Evolutionary conservation across 1,140 invertebrate species (phyloP), one percentile per base, ranked within the genome.

Genomic region (Luehdorfia chinensis): DNA sequence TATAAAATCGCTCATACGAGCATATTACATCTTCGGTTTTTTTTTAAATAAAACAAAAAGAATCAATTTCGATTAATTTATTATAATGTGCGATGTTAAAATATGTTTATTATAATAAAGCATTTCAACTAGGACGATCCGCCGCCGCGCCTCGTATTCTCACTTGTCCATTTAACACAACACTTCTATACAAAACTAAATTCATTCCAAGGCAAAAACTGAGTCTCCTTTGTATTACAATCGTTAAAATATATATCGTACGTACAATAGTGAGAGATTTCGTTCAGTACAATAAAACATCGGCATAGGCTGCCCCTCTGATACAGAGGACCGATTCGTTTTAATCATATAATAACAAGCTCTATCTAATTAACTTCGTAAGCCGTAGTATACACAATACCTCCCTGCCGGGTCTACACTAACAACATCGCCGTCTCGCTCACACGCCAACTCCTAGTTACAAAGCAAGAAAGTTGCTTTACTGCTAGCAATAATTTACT

Each of bases 1-100:
- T n/a, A n/a, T n/a, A n/a, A n/a, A n/a, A n/a, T n/a, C n/a, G n/a
- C n/a, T n/a, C n/a, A n/a, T n/a, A n/a, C n/a, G n/a, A n/a, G n/a
- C n/a, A n/a, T n/a, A n/a, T n/a, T n/a, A n/a, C n/a, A n/a, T n/a
- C n/a, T n/a, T n/a, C n/a, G n/a, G n/a, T n/a, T n/a, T n/a, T n/a
- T n/a, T n/a, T n/a, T 14, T 1, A 61, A 73, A 75, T 66, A 68
- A 76, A 70, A 71, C 47, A 60, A 58, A 8, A 12, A 15, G 37
- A 12, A 45, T 56, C 65, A 78, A 74, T 83, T 86, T 79, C 68
- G 77, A 84, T 86, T 84, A 84, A 86, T 86, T 86, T 86, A 86
- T 86, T 84, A 83, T 80, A 78, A 79, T 86, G 83, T 86, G 83
- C 83, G 79, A 79, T 84, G 79, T 86, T 86, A 86, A 81, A 83